Evolutionary conservation across 2,113 vertebrate genomes (phyloP).

Genomic region (Anas platyrhynchos): DNA sequence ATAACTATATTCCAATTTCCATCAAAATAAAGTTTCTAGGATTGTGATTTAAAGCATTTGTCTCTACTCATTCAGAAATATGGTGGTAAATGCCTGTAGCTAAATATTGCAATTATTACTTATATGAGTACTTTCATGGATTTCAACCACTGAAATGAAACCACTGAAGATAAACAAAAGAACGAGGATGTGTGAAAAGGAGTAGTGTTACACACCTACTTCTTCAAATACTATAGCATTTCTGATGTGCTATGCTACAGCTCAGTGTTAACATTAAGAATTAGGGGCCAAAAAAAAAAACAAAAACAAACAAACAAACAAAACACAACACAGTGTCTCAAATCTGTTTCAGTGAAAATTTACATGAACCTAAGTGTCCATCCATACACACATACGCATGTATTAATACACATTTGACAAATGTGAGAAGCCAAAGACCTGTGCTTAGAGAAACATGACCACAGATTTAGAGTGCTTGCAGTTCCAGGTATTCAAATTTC

Average conservation of each 20-base stretch:
- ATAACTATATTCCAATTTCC: slow-evolving; percentile 34
- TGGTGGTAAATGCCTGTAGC: neutral
- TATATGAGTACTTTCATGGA: neutral
- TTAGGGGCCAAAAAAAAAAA: neutral
- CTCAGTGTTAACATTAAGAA: neutral
- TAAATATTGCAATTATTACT: neutral
- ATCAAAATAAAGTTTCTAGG: slow-evolving; percentile 17
- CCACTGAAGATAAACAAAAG: neutral
- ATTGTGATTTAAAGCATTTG: neutral
- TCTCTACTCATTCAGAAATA: slow-evolving; percentile 3
- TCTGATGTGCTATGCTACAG: neutral
- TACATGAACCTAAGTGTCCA: neutral
- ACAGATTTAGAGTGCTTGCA: rapidly evolving
- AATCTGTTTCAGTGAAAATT: neutral
- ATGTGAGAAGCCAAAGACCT: neutral
- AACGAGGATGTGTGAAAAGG: neutral
- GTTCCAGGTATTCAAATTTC: neutral
- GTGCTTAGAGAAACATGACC: neutral
- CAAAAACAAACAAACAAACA: too few relatives aligned
- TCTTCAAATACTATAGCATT: neutral
- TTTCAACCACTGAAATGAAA: neutral
- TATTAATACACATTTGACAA: neutral
- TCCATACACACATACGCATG: neutral
- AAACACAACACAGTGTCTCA: neutral
- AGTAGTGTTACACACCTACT: neutral